Percentiles rank a stretch among this genome's conserved stretches.
Evolutionary conservation across 1,140 invertebrate species (phyloP).

Genomic region (Drosophila repletoides): DNA sequence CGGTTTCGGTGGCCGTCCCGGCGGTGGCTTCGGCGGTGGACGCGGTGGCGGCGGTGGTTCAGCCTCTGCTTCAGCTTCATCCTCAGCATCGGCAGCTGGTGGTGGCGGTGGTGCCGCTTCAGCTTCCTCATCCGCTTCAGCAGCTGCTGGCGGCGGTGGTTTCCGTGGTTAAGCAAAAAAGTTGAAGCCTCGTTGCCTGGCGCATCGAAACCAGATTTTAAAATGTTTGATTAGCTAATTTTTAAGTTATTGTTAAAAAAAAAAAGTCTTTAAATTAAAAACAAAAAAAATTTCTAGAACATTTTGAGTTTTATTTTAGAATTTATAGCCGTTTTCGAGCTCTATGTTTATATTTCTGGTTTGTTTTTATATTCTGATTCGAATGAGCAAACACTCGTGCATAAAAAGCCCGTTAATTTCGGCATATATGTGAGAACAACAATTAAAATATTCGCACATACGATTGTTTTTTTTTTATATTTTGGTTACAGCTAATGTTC

Average conservation of each 20-base stretch:
- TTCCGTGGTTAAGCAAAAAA: slow-evolving; percentile 31
- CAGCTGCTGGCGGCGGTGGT: slow-evolving; percentile 3
- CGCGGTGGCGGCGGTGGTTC: slow-evolving; percentile 14
- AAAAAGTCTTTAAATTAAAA: slow-evolving; percentile 25
- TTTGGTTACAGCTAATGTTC: neutral
- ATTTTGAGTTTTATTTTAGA: neutral
- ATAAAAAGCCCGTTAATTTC: slow-evolving; percentile 26
- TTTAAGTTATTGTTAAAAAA: slow-evolving; percentile 11
- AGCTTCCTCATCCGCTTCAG: slow-evolving; percentile 17
- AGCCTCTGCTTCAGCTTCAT: slow-evolving; percentile 11
- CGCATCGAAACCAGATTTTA: slow-evolving; percentile 13
- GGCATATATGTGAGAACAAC: slow-evolving; percentile 20
- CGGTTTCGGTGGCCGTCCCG: slow-evolving; percentile 7
- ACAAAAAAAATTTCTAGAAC: neutral
- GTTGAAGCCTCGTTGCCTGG: neutral
- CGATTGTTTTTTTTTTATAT: neutral
- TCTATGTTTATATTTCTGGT: slow-evolving; percentile 6
- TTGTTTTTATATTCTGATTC: neutral
- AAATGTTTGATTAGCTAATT: neutral
- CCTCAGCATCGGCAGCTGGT: slow-evolving; percentile 17
- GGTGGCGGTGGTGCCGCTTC: slow-evolving; percentile 34
- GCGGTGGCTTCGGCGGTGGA: slow-evolving; percentile 11
- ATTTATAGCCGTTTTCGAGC: neutral
- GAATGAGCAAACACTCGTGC: neutral
- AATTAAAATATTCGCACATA: slow-evolving; percentile 35